Conservation (phyloP, 1,140 invertebrate species). For the Eulimnadia texana region DNA sequence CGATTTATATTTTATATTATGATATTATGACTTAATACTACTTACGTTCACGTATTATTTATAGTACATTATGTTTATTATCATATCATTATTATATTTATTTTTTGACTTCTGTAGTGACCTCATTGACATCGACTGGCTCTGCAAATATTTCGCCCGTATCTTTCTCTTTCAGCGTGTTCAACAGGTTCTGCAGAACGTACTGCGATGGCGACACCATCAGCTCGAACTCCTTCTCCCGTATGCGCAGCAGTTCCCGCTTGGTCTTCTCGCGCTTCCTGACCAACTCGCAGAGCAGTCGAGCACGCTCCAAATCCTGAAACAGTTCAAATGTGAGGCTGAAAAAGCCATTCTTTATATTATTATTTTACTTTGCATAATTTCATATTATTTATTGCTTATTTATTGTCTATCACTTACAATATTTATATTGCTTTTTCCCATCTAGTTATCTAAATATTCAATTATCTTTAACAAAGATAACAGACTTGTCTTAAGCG, state of each 20-base stretch:
- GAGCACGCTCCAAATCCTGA: constrained; percentile 84
- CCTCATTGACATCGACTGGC: constrained; percentile 74
- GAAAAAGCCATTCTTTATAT: not conserved
- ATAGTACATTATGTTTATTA: too few relatives aligned
- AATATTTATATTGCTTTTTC: not conserved
- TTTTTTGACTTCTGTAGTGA: not conserved
- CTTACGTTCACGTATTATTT: too few relatives aligned
- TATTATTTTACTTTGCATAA: too few relatives aligned
- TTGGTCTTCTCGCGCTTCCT: constrained; percentile 90
- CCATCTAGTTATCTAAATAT: not conserved
- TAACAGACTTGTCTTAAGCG: not conserved
- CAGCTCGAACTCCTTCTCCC: constrained; percentile 62
- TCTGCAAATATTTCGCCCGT: constrained; percentile 77
- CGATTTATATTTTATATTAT: too few relatives aligned
- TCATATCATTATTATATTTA: too few relatives aligned
- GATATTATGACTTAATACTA: too few relatives aligned
- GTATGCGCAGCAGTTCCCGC: constrained; percentile 53
- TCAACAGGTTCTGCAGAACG: constrained; percentile 54
- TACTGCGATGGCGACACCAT: constrained; percentile 66
- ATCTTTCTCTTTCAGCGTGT: constrained; percentile 62
- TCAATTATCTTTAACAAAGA: not conserved
- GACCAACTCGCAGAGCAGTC: constrained; percentile 83
- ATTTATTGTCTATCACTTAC: not conserved
- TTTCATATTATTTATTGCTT: too few relatives aligned
- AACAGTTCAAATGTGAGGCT: constrained; percentile 55